Evolutionary conservation across 1,140 invertebrate species (phyloP).

Genomic region (Drosophila prosaltans): DNA sequence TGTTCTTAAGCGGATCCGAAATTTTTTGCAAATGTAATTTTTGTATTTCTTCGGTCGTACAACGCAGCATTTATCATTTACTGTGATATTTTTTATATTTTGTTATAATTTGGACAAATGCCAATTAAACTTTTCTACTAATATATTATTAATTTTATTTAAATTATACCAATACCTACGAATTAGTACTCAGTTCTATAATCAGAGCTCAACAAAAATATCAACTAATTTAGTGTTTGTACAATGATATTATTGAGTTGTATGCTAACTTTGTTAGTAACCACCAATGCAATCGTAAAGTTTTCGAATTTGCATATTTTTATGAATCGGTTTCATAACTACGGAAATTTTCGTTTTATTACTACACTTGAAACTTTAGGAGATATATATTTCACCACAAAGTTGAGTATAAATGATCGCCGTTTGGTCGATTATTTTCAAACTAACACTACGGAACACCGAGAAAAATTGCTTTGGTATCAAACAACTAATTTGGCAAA

Average conservation of each 20-base stretch:
- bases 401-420: conserved; percentile 28
- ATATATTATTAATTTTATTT: no score
- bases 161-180: no score
- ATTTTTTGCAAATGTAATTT: no score
- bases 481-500: conserved; percentile 17
- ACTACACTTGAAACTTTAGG: conserved; percentile 24
- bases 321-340: conserved; percentile 22
- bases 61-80: no score
- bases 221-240: background rate
- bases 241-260: background rate
- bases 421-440: conserved; percentile 47
- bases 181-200: no score
- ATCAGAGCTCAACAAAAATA: no score
- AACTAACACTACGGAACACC: conserved; percentile 36
- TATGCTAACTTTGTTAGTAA: background rate
- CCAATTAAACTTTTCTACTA: no score
- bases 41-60: no score
- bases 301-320: conserved; percentile 28
- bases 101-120: no score
- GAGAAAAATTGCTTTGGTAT: conserved; percentile 37
- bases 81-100: no score
- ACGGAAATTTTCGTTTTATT: conserved; percentile 21
- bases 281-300: background rate
- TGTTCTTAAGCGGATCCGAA: no score
- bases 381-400: conserved; percentile 40